Evolutionary conservation across 2,113 vertebrate species (phyloP).

Genomic region (Taurulus bubalis): DNA sequence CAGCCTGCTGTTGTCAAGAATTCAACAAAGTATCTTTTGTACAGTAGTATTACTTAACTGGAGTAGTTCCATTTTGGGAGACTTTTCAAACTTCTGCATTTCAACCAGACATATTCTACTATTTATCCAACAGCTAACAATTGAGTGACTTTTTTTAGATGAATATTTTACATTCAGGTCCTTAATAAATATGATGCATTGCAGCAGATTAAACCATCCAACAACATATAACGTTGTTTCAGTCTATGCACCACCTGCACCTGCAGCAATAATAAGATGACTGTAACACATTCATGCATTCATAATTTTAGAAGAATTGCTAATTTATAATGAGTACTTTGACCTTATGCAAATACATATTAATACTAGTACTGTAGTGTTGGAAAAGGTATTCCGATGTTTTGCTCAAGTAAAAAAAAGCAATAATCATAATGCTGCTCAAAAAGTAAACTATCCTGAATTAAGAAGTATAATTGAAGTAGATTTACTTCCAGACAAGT

Average conservation of each 20-base stretch:
- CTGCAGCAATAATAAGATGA: not conserved
- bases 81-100: not conserved
- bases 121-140: not conserved
- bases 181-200: not conserved
- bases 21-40: slow-evolving; percentile 8
- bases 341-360: not conserved
- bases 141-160: not conserved
- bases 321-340: not conserved
- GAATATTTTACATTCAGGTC: not conserved
- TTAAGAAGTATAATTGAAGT: not conserved
- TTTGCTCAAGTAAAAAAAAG: not conserved
- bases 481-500: not conserved
- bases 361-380: not conserved
- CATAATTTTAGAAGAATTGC: not conserved
- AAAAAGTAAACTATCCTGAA: not conserved
- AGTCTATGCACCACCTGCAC: not conserved
- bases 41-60: not conserved
- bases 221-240: not conserved
- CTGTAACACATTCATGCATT: not conserved
- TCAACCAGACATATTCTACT: not conserved
- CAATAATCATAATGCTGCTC: not conserved
- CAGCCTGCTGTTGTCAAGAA: slow-evolving; percentile 15
- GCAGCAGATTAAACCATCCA: not conserved
- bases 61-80: not conserved
- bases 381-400: not conserved